Percentiles rank a stretch among this genome's conserved stretches.
These are phyloP conservation scores for Hyperoplus immaculatus DNA, from an alignment of 2,797 vertebrate species.

Conservation along the genomic window DNA sequence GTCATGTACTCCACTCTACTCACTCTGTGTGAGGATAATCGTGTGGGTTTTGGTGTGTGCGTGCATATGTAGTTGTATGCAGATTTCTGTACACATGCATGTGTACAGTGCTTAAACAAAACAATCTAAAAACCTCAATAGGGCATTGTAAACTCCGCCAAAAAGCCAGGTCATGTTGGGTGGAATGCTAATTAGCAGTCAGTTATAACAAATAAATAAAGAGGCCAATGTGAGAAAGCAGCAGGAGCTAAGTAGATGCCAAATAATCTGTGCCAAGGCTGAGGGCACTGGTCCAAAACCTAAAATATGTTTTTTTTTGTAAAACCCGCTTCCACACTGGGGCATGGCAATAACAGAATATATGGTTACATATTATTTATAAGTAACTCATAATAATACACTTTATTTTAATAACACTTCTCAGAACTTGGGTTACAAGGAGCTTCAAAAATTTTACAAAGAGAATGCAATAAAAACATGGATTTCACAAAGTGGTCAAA, in stretches of 20 bases:
- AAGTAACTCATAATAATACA: no score
- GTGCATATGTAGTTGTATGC: slow-evolving; percentile 1
- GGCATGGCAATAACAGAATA: not conserved
- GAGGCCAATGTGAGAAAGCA: slow-evolving; percentile 28
- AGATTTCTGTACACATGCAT: slow-evolving; percentile 2
- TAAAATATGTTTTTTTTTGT: not conserved
- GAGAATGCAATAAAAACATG: no score
- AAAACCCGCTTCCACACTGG: not conserved
- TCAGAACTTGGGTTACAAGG: no score
- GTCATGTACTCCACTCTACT: slow-evolving; percentile 64
- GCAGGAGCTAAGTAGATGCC: not conserved
- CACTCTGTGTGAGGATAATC: slow-evolving; percentile 33
- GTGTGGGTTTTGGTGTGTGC: slow-evolving; percentile 36
- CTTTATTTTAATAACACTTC: no score
- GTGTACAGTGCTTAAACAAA: slow-evolving; percentile 7
- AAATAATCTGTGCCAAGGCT: slow-evolving; percentile 17
- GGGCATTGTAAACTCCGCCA: slow-evolving; percentile 21
- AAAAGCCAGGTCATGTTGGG: slow-evolving; percentile 31
- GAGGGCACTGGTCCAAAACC: slow-evolving; percentile 14
- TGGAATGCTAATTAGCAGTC: slow-evolving; percentile 37
- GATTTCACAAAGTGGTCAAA: no score
- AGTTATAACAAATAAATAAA: slow-evolving; percentile 21
- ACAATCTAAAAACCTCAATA: slow-evolving; percentile 16
- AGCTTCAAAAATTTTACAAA: no score
- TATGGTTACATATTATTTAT: no score